These are phyloP conservation scores for Dromas ardeola DNA, from an alignment of 2,113 vertebrate genomes.

Conservation along the genomic window DNA sequence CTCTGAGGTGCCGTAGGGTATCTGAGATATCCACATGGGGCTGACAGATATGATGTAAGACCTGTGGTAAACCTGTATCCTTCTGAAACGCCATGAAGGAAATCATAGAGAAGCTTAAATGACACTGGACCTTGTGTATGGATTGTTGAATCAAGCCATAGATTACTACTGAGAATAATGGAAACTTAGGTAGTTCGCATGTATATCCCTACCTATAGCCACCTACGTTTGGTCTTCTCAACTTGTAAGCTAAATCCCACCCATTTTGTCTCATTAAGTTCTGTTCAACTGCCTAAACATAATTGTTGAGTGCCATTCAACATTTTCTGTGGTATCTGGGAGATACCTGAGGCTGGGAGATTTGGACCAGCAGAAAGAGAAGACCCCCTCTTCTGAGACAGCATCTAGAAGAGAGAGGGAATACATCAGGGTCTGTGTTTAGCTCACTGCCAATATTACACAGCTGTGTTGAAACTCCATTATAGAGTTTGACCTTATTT, in stretches of 20 bases:
- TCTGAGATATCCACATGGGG: background rate
- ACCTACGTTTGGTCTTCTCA: background rate
- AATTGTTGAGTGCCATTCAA: background rate
- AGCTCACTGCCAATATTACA: background rate
- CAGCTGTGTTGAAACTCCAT: background rate
- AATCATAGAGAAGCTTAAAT: background rate
- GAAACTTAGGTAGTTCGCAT: background rate
- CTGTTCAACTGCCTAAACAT: background rate
- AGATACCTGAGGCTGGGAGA: background rate
- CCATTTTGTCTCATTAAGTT: background rate
- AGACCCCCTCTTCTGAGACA: background rate
- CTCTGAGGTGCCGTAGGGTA: background rate
- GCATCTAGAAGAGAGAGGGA: background rate
- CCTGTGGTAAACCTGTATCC: background rate
- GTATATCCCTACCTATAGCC: background rate
- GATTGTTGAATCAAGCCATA: background rate
- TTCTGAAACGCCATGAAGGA: background rate
- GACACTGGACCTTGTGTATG: background rate
- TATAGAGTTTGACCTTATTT: background rate
- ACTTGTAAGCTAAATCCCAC: background rate
- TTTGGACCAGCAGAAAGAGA: background rate
- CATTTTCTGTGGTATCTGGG: background rate
- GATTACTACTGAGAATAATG: background rate
- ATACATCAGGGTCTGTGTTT: background rate
- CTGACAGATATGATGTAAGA: background rate